Conservation (phyloP, 2,888 invertebrate genomes). For the Aspidapion aeneum region DNA sequence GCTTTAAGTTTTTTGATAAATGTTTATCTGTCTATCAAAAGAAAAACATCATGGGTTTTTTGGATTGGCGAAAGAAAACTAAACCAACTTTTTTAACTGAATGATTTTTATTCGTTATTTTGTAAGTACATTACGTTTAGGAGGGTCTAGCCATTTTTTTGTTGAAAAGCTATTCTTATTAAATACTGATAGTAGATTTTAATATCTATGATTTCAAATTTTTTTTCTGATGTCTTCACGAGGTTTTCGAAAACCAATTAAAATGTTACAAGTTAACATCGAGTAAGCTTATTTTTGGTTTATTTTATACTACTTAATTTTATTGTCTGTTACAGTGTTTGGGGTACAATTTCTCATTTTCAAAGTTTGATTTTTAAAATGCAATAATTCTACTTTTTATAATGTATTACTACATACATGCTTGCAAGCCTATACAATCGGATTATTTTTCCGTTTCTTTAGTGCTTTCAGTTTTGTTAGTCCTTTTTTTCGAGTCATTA, state of each 20-base stretch:
- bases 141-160: constrained; percentile 49
- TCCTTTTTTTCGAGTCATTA: too few species aligned
- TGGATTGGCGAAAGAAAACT: constrained; percentile 10
- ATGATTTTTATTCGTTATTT: constrained; percentile 43
- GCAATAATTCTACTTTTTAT: too few species aligned
- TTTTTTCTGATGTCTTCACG: too few species aligned
- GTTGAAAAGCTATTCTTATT: constrained; percentile 46
- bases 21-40: too few species aligned
- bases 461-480: too few species aligned
- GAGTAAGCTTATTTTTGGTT: not conserved
- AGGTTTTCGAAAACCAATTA: not conserved
- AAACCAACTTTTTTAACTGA: constrained; percentile 40
- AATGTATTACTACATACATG: too few species aligned
- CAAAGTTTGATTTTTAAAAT: too few species aligned
- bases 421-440: too few species aligned
- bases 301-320: not conserved
- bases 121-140: constrained; percentile 46
- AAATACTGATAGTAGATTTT: constrained; percentile 51
- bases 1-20: too few species aligned
- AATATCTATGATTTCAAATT: constrained; percentile 42
- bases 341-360: too few species aligned
- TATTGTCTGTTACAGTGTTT: not conserved
- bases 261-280: not conserved
- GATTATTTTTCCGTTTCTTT: too few species aligned
- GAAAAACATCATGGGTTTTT: not conserved